Percentiles rank a stretch among this genome's conserved stretches.
phyloP scores from a whole-genome alignment of 1,140 invertebrate species.

The Nasonia vitripennis region DNA sequence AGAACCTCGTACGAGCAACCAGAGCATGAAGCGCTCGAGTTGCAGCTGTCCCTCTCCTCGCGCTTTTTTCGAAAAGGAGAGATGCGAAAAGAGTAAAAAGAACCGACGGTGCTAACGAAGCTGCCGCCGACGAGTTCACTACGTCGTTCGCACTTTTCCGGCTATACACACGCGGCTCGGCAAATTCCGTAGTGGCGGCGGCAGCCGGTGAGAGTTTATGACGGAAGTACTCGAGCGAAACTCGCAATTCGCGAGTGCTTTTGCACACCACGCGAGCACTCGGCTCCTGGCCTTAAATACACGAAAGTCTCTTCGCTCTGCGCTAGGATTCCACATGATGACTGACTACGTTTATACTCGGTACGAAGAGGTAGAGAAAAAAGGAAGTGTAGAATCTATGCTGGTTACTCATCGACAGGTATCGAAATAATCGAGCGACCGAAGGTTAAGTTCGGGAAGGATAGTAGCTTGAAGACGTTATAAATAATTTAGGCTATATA shows the following conservation, averaged over 20 bases:
- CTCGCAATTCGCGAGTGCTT: not conserved
- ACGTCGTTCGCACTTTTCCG: not conserved
- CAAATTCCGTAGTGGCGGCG: not conserved
- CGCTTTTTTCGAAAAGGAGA: not conserved
- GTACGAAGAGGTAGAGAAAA: too few species aligned
- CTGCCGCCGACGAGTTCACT: not conserved
- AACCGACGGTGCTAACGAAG: not conserved
- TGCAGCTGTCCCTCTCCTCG: not conserved
- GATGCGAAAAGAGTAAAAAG: not conserved
- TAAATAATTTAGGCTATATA: not conserved
- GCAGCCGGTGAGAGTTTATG: not conserved
- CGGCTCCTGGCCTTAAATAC: conserved; percentile 14
- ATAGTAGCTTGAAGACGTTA: not conserved
- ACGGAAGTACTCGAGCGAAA: conserved; percentile 20
- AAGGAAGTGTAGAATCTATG: not conserved
- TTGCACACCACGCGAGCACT: not conserved
- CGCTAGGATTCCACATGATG: too few species aligned
- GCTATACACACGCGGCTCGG: not conserved
- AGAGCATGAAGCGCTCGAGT: not conserved
- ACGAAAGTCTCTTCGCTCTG: not conserved
- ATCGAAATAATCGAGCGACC: not conserved
- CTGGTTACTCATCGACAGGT: not conserved
- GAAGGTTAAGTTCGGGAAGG: not conserved
- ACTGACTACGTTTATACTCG: too few species aligned
- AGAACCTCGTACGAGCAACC: not conserved